A percentile compares a stretch with the other conserved stretches of the same genome.
Evolutionary conservation across 2,113 vertebrate genomes (phyloP).

Genomic region (Charadrius vociferus): DNA sequence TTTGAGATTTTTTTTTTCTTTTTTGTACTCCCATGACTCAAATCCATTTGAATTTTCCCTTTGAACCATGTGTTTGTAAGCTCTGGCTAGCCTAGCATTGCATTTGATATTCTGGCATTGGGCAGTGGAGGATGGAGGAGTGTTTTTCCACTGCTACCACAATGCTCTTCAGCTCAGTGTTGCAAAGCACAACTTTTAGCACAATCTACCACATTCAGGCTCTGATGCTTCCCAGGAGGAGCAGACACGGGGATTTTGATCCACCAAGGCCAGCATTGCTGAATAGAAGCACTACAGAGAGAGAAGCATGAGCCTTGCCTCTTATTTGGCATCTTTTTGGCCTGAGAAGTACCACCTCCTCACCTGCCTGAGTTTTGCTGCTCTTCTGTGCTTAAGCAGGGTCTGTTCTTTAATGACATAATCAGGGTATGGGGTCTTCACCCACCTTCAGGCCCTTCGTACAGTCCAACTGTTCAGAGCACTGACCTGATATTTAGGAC

Average conservation of each 20-base stretch:
- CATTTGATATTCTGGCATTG: conserved; percentile 26
- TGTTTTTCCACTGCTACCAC: conserved; percentile 52
- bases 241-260: background rate
- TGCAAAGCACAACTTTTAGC: conserved; percentile 12
- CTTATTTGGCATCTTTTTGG: background rate
- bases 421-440: background rate
- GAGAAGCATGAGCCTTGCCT: background rate
- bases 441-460: background rate
- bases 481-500: background rate
- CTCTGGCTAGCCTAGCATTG: background rate
- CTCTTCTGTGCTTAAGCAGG: background rate
- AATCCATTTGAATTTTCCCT: conserved; percentile 52
- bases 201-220: background rate
- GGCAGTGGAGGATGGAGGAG: background rate
- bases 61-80: conserved; percentile 37
- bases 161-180: background rate
- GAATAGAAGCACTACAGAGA: background rate
- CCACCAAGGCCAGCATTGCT: background rate
- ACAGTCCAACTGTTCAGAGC: background rate
- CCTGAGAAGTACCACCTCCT: background rate
- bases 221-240: background rate
- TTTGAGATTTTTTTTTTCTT: conserved; percentile 37
- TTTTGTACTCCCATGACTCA: conserved; percentile 65
- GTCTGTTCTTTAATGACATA: background rate
- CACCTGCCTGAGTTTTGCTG: background rate